Evolutionary conservation across 2,797 vertebrate species (phyloP).

Genomic region (Okamejei kenojei): DNA sequence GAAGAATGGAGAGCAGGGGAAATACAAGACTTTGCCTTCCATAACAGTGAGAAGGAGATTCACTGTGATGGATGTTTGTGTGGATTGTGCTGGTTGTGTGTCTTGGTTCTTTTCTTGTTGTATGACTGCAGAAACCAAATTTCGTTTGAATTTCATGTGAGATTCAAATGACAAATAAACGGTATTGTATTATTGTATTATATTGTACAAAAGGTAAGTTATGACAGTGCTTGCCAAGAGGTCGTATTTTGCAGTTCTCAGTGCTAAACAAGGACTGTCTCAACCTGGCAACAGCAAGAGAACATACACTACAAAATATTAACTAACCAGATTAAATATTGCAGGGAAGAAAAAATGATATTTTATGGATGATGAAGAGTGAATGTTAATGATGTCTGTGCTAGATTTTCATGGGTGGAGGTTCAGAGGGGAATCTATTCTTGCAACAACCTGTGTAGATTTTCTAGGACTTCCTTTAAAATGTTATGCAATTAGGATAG

Average conservation of each 20-base stretch:
- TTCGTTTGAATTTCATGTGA: no score
- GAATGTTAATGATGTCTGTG: neutral
- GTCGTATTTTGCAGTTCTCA: neutral
- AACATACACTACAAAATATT: neutral
- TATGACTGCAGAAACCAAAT: no score
- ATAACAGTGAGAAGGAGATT: no score
- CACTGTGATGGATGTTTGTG: no score
- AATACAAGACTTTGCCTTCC: no score
- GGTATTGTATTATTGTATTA: no score
- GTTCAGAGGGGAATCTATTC: neutral
- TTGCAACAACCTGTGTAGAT: neutral
- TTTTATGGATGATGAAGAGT: neutral
- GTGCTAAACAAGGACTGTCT: neutral
- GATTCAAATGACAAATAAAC: no score
- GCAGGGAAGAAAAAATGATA: neutral
- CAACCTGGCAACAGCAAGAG: neutral
- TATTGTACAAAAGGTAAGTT: neutral
- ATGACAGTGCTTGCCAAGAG: neutral
- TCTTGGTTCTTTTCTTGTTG: no score
- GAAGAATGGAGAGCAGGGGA: no score
- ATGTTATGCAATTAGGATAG: neutral
- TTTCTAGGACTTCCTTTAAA: neutral
- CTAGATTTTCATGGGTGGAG: neutral
- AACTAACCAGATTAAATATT: neutral
- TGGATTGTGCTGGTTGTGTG: no score